These are phyloP conservation scores for Numenius arquata DNA, from an alignment of 2,113 vertebrate species.

Conservation along the genomic window DNA sequence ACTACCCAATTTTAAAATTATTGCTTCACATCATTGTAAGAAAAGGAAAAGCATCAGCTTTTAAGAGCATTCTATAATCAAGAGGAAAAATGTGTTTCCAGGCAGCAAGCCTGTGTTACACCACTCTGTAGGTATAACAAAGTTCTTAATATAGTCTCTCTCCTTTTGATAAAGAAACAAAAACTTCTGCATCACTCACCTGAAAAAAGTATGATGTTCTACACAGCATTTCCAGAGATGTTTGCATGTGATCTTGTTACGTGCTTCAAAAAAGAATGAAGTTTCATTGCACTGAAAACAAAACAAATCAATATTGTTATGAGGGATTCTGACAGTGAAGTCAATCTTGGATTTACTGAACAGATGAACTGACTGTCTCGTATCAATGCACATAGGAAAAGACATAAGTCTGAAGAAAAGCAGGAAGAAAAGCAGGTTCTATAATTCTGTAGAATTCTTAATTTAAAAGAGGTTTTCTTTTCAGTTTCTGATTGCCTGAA, in stretches of 20 bases:
- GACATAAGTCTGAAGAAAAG: background rate
- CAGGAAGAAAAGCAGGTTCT: background rate
- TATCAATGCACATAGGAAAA: background rate
- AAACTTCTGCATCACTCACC: conserved; percentile 64
- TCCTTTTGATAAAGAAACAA: background rate
- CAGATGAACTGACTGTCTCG: background rate
- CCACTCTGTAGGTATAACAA: background rate
- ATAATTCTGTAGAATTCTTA: background rate
- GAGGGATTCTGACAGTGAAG: background rate
- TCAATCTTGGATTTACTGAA: background rate
- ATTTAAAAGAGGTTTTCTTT: background rate
- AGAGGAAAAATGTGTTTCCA: background rate
- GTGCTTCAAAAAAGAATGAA: conserved; percentile 88
- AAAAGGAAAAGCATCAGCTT: background rate
- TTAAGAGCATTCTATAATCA: background rate
- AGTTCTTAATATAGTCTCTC: background rate
- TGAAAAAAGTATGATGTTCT: conserved; percentile 90
- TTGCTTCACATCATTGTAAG: background rate
- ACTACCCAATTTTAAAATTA: background rate
- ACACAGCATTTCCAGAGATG: conserved; percentile 92
- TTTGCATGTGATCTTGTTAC: conserved; percentile 83
- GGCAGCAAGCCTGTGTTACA: background rate
- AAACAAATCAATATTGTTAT: background rate
- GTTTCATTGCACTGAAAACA: conserved; percentile 85
- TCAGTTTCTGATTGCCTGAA: background rate